Evolutionary conservation across 2,797 vertebrate genomes (phyloP).

Genomic region (Microctenopoma stevenorrisi): DNA sequence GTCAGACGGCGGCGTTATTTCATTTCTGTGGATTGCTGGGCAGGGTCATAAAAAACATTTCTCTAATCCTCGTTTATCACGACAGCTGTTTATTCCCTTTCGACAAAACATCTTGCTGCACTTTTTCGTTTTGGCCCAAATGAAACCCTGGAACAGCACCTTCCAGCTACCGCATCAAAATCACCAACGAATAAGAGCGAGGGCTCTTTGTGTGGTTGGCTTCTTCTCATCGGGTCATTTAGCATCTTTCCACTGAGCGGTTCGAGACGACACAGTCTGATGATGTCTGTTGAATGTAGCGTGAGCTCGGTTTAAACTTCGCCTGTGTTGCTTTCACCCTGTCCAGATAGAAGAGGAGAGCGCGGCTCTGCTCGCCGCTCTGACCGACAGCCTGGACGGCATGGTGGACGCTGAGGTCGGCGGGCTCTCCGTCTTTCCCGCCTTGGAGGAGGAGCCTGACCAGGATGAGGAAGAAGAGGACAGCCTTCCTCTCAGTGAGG

Average conservation of each 20-base stretch:
- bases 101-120: no score
- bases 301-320: no score
- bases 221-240: no score
- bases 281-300: no score
- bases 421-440: constrained; percentile 90
- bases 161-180: no score
- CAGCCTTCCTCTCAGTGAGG: constrained; percentile 70
- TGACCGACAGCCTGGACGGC: constrained; percentile 95
- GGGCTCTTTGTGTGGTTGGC: no score
- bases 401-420: constrained; percentile 93
- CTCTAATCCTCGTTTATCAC: background rate
- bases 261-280: no score
- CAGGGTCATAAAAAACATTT: background rate
- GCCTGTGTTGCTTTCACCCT: constrained; percentile 23
- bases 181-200: no score
- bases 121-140: no score
- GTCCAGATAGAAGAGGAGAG: constrained; percentile 95
- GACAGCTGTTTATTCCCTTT: no score
- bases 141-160: no score
- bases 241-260: no score
- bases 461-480: constrained; percentile 83
- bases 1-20: background rate
- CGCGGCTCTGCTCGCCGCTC: constrained; percentile 93
- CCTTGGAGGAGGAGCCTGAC: constrained; percentile 85
- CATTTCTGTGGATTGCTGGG: constrained; percentile 3